A percentile compares a stretch with the other conserved stretches of the same genome.
These are phyloP conservation scores for Hydrophis major DNA, from an alignment of 2,797 vertebrate genomes.

Conservation along the genomic window DNA sequence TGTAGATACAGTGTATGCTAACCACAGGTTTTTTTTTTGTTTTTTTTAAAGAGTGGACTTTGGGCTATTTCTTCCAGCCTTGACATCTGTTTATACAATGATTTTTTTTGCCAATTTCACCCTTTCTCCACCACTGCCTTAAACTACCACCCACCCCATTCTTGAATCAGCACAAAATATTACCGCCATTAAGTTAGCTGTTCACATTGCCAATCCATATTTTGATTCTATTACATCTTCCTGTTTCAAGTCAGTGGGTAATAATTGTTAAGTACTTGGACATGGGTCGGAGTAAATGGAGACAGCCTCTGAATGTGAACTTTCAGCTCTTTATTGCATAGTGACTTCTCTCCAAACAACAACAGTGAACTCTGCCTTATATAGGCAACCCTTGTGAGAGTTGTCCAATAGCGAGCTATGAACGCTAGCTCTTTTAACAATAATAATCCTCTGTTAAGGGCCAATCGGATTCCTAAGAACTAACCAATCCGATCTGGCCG, in stretches of 20 bases:
- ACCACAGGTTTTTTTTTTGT: background rate
- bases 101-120: background rate
- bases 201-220: background rate
- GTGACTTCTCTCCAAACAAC: no score
- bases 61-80: background rate
- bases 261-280: background rate
- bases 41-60: background rate
- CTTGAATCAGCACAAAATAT: background rate
- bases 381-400: no score
- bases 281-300: no score
- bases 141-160: background rate
- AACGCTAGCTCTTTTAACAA: no score
- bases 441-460: no score
- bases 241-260: background rate
- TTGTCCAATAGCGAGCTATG: no score
- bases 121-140: background rate
- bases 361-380: no score
- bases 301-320: no score
- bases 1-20: background rate
- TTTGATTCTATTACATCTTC: background rate
- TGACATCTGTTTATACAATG: background rate
- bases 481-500: no score
- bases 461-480: no score
- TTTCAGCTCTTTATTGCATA: no score
- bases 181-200: background rate